Evolutionary conservation across 2,113 vertebrate genomes (phyloP).

Genomic region (Aldabrachelys gigantea): DNA sequence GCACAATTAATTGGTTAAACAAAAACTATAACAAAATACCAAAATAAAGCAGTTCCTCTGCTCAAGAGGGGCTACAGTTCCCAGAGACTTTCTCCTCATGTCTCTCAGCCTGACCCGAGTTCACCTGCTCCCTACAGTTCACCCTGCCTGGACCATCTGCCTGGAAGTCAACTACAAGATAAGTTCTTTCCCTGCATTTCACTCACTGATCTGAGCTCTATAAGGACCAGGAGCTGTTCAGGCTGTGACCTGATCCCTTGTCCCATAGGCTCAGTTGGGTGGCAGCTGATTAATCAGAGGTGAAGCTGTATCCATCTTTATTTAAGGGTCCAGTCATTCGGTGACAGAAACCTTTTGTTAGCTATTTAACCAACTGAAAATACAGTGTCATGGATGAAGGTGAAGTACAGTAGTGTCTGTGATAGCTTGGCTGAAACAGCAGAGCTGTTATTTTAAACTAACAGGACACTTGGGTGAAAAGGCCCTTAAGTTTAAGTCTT

Average conservation of each 20-base stretch:
- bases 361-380: background rate
- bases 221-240: background rate
- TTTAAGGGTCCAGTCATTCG: background rate
- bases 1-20: background rate
- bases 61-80: too few relatives aligned
- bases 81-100: background rate
- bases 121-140: background rate
- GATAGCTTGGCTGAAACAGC: background rate
- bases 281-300: background rate
- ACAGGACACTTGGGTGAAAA: background rate
- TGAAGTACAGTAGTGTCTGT: background rate
- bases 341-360: background rate
- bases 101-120: background rate
- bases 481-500: background rate
- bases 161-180: fast-evolving
- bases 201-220: background rate
- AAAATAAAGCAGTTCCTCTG: background rate
- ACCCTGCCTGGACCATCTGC: background rate
- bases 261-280: background rate
- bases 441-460: background rate
- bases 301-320: background rate
- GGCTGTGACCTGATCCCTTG: background rate
- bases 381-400: background rate
- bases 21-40: background rate
- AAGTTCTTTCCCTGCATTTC: background rate